Conservation (phyloP, 1,140 invertebrate genomes). For the Penaeus indicus region DNA sequence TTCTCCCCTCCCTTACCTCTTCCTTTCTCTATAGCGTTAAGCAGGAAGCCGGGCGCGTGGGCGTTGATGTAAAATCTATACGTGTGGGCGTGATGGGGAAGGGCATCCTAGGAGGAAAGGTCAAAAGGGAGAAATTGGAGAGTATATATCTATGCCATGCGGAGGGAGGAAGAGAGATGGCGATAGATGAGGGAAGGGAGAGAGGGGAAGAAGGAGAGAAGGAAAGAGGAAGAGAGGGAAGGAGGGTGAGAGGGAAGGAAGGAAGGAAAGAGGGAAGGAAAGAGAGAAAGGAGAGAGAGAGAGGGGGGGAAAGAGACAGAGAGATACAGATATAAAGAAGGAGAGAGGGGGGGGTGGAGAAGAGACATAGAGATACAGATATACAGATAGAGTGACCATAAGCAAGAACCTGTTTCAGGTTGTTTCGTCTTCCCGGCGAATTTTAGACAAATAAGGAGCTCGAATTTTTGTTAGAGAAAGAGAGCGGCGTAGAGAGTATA, state of each 20-base stretch:
- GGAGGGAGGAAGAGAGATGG: not conserved
- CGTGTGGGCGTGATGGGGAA: no score
- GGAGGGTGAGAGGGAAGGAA: not conserved
- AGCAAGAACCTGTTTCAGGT: no score
- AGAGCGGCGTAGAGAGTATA: not conserved
- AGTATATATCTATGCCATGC: no score
- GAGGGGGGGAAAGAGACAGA: not conserved
- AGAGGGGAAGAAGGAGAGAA: not conserved
- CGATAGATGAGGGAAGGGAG: not conserved
- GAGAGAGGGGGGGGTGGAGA: not conserved
- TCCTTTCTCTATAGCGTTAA: no score
- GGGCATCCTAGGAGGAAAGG: no score
- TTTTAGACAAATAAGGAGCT: no score
- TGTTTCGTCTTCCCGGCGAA: no score
- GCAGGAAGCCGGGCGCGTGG: no score
- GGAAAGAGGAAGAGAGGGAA: not conserved
- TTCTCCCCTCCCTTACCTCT: not conserved
- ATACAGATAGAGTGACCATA: no score
- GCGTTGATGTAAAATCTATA: not conserved
- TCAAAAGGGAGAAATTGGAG: no score
- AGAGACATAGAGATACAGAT: no score
- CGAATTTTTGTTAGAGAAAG: not conserved
- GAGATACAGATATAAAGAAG: not conserved
- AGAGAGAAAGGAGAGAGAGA: not conserved
- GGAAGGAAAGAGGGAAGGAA: not conserved